Base-by-base conservation (phyloP, 2,113 vertebrate species). In the Ochotona princeps region DNA sequence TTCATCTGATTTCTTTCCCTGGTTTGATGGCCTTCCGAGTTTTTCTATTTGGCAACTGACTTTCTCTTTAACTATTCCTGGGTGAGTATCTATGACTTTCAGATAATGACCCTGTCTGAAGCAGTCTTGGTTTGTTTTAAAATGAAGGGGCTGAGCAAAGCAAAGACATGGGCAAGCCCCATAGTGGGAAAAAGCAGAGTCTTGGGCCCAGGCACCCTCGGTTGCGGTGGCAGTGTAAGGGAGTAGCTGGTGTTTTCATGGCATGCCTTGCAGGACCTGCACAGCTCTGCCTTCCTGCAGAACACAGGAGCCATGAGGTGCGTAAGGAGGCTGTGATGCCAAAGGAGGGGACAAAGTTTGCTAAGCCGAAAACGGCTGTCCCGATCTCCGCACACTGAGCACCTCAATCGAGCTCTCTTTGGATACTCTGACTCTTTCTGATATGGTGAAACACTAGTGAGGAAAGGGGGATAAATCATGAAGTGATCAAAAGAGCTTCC, bases 391-490 rank as follows among this genome's bases (percentile, higher is more conserved):
- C 12, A 74, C 78, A 89, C 26, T 57, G 79, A 81, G 81, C 38
- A 82, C 65, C 67, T 47, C 14, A 84, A 30, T 28, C 82, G 3
- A 30, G 66, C 54, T 54, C 51, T 81, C 21, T 69, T 7, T 57
- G 90, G 67, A 49, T 69, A 26, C 18, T 63, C 81, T 49, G 28
- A 65, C 23, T 12, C 2, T 12, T 70, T 93, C 61, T 83, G 76
- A 90, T 87, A 57, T 90, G 12, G 23, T 83, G 38, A 44, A 83
- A 26, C 92, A 85, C 21, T 49, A 69, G 7, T 32, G 38, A 81
- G 57, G 54, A 89, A 93, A 89, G 38, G 11, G 20, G 65, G 86
- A 86, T 66, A 88, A 60, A 54, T 82, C 28, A 67, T 84, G 63
- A 63, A 49, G 13, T 57, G 15, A 57, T 57, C 81, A 86, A 61